Conservation (phyloP, 2,888 invertebrate genomes). For the Eupithecia subumbrata region DNA sequence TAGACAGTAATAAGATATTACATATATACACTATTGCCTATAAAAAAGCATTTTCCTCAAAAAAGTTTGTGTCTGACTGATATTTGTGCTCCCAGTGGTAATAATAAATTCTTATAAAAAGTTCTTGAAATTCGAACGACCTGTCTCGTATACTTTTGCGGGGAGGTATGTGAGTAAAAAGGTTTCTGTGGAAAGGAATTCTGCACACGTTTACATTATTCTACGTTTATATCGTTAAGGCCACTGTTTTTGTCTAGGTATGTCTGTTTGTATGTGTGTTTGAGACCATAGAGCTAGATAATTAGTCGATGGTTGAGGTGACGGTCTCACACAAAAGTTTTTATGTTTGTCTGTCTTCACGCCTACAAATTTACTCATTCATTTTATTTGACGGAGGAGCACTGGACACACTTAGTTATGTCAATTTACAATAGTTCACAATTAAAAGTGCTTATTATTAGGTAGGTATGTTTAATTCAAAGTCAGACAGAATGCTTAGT, state of each 20-base stretch:
- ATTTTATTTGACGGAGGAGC: no score
- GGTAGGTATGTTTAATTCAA: no score
- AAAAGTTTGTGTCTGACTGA: neutral
- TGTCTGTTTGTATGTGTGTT: neutral
- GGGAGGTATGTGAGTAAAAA: conserved; percentile 1
- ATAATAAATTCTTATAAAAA: conserved; percentile 24
- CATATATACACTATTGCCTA: neutral
- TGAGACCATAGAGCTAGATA: neutral
- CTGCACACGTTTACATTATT: neutral
- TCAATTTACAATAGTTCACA: no score
- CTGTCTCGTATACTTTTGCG: conserved; percentile 10
- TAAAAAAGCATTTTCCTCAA: neutral
- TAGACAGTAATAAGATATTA: neutral
- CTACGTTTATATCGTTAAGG: neutral
- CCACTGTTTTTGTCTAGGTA: neutral
- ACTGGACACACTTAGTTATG: no score
- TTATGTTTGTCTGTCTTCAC: no score
- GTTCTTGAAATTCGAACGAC: conserved; percentile 21
- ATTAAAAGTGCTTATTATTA: no score
- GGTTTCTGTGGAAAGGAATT: conserved; percentile 6
- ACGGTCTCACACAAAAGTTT: no score
- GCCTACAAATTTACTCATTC: no score
- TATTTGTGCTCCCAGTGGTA: neutral
- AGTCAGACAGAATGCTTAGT: no score
- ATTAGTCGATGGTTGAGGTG: neutral